Conservation (phyloP, 1,140 invertebrate species). For the Scaptomyza graminum region DNA sequence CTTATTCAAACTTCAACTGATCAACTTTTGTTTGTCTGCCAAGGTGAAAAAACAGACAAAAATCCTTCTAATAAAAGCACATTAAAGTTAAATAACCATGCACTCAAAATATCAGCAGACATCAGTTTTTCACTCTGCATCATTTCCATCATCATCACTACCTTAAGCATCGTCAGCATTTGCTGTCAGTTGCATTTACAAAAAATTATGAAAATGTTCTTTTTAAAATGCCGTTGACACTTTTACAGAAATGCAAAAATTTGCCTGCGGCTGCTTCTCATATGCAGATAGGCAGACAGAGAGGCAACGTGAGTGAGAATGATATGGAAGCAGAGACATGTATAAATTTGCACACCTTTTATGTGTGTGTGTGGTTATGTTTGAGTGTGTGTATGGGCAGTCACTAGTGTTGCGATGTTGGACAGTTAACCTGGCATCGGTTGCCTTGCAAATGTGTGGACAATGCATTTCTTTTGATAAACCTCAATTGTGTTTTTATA, state of each 20-base stretch:
- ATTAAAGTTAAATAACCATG: slow-evolving; percentile 33
- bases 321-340: neutral
- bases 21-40: slow-evolving; percentile 22
- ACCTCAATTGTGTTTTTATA: neutral
- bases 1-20: neutral
- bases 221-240: slow-evolving; percentile 54
- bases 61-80: slow-evolving; percentile 20
- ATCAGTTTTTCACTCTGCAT: slow-evolving; percentile 2
- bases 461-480: neutral
- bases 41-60: neutral
- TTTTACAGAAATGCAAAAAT: slow-evolving; percentile 42
- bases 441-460: slow-evolving; percentile 9
- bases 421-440: slow-evolving; percentile 3
- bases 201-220: slow-evolving; percentile 50
- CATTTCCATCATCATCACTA: slow-evolving; percentile 6
- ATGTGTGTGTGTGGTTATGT: slow-evolving; percentile 1
- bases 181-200: slow-evolving; percentile 57
- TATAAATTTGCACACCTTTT: slow-evolving; percentile 42
- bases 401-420: neutral
- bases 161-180: slow-evolving; percentile 8
- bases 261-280: slow-evolving; percentile 37
- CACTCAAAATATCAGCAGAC: slow-evolving; percentile 11
- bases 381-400: neutral
- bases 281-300: slow-evolving; percentile 31
- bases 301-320: neutral